Conservation (phyloP, 2,888 invertebrate species). For the Allacma fusca region DNA sequence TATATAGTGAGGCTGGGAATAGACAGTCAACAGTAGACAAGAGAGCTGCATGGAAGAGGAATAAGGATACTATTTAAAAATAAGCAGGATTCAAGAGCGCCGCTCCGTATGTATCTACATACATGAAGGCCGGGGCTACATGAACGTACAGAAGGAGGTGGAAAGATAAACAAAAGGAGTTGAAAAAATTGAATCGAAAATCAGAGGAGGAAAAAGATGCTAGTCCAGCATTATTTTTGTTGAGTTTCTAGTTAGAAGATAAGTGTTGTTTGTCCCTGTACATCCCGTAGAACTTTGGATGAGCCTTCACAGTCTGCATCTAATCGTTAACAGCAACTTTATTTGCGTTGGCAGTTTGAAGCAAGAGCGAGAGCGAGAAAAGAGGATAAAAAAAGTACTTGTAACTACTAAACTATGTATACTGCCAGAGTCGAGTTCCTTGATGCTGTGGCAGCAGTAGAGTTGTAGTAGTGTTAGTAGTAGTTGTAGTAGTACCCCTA, state of each 20-base stretch:
- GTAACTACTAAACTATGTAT: constrained; percentile 1
- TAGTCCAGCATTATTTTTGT: constrained; percentile 8
- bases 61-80: too few relatives aligned
- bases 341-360: constrained; percentile 24
- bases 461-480: not conserved
- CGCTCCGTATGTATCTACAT: too few relatives aligned
- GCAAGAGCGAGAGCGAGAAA: not conserved
- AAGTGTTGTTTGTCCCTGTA: constrained; percentile 5
- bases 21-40: too few relatives aligned
- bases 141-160: constrained; percentile 9
- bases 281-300: not conserved
- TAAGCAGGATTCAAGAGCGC: too few relatives aligned
- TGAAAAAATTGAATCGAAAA: not conserved
- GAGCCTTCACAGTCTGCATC: constrained; percentile 19
- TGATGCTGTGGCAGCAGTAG: constrained; percentile 7
- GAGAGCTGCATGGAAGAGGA: too few relatives aligned
- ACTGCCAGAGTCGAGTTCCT: not conserved
- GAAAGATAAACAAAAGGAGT: constrained; percentile 24
- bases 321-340: constrained; percentile 27
- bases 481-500: too few relatives aligned
- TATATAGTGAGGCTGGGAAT: too few relatives aligned
- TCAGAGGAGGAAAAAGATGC: not conserved
- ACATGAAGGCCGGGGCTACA: too few relatives aligned
- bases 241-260: constrained; percentile 14
- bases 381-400: constrained; percentile 1